phyloP scores from a whole-genome alignment of 2,797 vertebrate species.

The Arrhamphus sclerolepis region DNA sequence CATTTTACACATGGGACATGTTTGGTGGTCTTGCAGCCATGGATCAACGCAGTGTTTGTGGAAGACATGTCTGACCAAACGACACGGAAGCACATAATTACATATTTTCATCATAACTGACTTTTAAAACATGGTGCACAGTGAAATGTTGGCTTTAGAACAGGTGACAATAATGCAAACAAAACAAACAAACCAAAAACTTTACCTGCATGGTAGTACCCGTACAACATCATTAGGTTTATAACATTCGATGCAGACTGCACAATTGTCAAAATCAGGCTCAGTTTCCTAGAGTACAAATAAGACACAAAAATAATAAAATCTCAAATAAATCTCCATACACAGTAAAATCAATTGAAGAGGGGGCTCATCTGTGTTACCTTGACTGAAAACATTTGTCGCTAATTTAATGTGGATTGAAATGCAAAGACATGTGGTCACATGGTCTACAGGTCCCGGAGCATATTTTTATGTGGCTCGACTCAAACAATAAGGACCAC shows the following conservation, averaged over 20 bases:
- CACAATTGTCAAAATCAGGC: conserved; percentile 97
- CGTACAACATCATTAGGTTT: conserved; percentile 94
- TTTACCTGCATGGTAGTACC: conserved; percentile 95
- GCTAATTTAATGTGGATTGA: too few species aligned
- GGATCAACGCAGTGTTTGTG: conserved; percentile 99
- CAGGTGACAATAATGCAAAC: background rate
- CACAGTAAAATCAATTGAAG: background rate
- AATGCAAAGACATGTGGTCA: too few species aligned
- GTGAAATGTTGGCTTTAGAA: background rate
- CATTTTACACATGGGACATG: conserved; percentile 99
- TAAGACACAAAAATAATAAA: background rate
- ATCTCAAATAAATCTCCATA: background rate
- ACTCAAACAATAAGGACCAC: background rate
- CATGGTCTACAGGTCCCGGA: too few species aligned
- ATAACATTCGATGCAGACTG: conserved; percentile 98
- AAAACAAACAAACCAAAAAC: background rate
- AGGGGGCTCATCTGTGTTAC: too few species aligned
- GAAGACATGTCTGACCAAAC: conserved; percentile 91
- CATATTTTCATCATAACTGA: conserved; percentile 3
- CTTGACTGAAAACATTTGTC: too few species aligned
- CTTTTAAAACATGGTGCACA: background rate
- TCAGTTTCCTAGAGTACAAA: conserved; percentile 90
- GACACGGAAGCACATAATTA: background rate
- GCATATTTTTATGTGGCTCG: background rate
- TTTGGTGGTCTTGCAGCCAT: conserved; percentile 97